Evolutionary conservation across 2,888 invertebrate genomes (phyloP).

Genomic region (Andrena bucephala): DNA sequence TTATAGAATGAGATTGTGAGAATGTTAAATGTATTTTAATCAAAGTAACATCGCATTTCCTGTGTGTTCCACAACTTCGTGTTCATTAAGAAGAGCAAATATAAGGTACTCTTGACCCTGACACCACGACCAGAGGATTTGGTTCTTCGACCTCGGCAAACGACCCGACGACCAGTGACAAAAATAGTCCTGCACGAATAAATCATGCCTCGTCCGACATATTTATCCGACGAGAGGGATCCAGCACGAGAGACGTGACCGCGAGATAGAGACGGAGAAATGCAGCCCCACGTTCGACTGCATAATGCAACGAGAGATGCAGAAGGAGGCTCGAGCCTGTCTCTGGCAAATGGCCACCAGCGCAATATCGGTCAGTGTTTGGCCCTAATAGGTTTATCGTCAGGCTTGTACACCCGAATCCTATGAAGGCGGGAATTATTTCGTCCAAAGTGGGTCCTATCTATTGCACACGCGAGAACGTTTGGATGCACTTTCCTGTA

Average conservation of each 20-base stretch:
- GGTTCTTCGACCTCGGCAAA: conserved; percentile 42
- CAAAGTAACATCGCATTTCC: background rate
- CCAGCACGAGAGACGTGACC: background rate
- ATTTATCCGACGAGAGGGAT: conserved; percentile 52
- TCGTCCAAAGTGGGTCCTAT: conserved; percentile 42
- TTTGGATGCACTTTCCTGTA: conserved; percentile 33
- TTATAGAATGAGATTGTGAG: too few species aligned
- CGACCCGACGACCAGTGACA: conserved; percentile 48
- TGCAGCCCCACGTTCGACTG: conserved; percentile 55
- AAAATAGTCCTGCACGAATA: conserved; percentile 67
- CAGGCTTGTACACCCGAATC: conserved; percentile 46
- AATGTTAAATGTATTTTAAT: background rate
- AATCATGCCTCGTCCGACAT: conserved; percentile 65
- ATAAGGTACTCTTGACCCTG: conserved; percentile 62
- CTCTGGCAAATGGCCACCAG: conserved; percentile 73
- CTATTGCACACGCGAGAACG: conserved; percentile 34
- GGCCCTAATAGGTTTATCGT: conserved; percentile 70
- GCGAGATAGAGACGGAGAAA: conserved; percentile 38
- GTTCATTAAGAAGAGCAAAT: background rate
- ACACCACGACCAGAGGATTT: conserved; percentile 47
- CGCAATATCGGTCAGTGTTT: conserved; percentile 69
- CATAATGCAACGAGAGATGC: conserved; percentile 65
- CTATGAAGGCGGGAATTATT: conserved; percentile 13
- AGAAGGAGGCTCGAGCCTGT: conserved; percentile 34
- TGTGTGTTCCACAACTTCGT: background rate